Evolutionary conservation across 1,140 invertebrate species (phyloP).

Genomic region (Chymomyza costata): DNA sequence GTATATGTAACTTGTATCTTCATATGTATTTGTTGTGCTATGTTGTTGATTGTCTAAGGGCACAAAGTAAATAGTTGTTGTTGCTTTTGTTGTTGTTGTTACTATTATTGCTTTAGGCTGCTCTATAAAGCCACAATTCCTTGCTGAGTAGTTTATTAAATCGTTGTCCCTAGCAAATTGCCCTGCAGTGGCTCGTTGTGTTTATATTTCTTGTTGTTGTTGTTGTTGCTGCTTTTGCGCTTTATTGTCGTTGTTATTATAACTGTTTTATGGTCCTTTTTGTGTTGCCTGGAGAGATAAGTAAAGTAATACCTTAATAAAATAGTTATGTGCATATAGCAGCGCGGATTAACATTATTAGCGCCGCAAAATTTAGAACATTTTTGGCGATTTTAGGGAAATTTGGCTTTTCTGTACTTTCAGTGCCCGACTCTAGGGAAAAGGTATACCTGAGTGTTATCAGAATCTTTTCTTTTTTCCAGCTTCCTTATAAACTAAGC

Average conservation of each 20-base stretch:
- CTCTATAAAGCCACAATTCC: not conserved
- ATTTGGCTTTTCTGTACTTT: no score
- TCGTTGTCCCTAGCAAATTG: slow-evolving; percentile 1
- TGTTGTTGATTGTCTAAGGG: slow-evolving; percentile 51
- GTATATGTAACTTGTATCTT: not conserved
- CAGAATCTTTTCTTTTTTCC: no score
- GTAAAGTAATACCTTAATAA: no score
- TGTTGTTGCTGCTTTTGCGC: slow-evolving; percentile 1
- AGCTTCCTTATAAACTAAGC: no score
- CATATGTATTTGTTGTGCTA: slow-evolving; percentile 21
- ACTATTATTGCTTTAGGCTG: not conserved
- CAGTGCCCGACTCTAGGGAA: no score
- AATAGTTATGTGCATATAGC: no score
- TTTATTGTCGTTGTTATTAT: slow-evolving; percentile 2
- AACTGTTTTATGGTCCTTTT: no score
- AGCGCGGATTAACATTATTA: no score
- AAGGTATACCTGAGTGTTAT: no score
- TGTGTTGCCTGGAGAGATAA: slow-evolving; percentile 1
- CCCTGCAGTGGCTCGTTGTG: slow-evolving; percentile 4
- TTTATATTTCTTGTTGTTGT: not conserved
- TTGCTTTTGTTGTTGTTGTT: slow-evolving; percentile 6
- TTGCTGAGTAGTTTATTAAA: not conserved
- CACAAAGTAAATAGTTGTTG: slow-evolving; percentile 36
- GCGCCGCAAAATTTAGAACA: no score
- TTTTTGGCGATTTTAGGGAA: no score